A percentile compares a stretch with the other conserved stretches of the same genome.
Evolutionary conservation across 2,888 invertebrate genomes (phyloP).

Genomic region (Laothoe populi): DNA sequence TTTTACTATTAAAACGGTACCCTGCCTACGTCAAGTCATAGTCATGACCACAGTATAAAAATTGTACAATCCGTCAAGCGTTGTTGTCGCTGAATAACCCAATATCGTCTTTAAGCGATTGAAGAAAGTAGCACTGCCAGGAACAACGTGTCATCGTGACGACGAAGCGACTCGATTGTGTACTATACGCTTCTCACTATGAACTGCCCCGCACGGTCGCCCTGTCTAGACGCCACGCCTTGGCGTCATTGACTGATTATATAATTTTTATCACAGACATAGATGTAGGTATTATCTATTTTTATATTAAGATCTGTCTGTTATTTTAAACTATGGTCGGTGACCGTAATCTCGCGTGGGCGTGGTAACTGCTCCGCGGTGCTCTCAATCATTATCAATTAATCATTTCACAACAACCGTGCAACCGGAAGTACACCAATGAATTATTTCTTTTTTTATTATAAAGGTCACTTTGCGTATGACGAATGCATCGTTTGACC

Average conservation of each 20-base stretch:
- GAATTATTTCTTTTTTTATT: conserved; percentile 7
- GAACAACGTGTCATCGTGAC: no score
- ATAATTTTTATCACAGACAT: no score
- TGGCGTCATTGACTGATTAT: no score
- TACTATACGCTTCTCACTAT: no score
- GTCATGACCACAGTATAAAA: conserved; percentile 32
- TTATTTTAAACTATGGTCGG: not conserved
- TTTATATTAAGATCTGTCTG: no score
- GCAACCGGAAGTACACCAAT: conserved; percentile 14
- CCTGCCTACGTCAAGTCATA: conserved; percentile 35
- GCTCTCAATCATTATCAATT: conserved; percentile 28
- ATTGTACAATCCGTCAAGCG: not conserved
- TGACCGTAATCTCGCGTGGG: conserved; percentile 39
- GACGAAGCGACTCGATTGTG: no score
- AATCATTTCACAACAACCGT: conserved; percentile 19
- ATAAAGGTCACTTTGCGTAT: not conserved
- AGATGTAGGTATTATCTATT: no score
- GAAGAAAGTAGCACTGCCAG: no score
- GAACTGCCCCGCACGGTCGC: no score
- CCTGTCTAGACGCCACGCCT: no score
- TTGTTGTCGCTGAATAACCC: not conserved
- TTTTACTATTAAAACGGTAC: conserved; percentile 39
- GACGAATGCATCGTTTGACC: conserved; percentile 1
- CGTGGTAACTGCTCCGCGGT: conserved; percentile 33
- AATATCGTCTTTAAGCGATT: no score